Conservation (phyloP, 2,888 invertebrate species). For the Synergus laeviventris region DNA sequence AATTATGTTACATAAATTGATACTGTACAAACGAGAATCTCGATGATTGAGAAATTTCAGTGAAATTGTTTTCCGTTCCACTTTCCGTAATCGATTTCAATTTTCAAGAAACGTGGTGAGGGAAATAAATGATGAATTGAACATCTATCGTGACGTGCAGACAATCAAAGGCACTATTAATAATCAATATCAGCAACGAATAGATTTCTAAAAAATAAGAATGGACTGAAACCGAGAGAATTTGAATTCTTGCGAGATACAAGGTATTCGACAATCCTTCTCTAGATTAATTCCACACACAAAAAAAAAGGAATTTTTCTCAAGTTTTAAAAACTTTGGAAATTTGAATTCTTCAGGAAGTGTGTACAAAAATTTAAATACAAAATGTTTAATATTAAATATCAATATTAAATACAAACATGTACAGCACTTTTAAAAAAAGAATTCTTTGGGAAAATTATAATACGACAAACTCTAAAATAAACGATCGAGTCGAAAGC, state of each 20-base stretch:
- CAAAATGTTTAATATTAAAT: not conserved
- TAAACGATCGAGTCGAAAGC: not conserved
- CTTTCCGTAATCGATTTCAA: not conserved
- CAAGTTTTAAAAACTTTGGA: not conserved
- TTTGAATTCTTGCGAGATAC: conserved; percentile 23
- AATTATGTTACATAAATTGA: not conserved
- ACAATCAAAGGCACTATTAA: conserved; percentile 17
- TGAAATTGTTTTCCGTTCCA: not conserved
- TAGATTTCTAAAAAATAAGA: not conserved
- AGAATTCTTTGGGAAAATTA: not conserved
- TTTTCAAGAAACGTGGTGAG: not conserved
- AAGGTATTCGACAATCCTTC: conserved; percentile 23
- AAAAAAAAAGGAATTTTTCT: not conserved
- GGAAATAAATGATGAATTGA: conserved; percentile 9
- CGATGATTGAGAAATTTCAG: not conserved
- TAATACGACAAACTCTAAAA: not conserved
- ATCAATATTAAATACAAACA: conserved; percentile 8
- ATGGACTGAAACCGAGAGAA: not conserved
- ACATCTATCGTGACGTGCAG: not conserved
- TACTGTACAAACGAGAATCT: not conserved
- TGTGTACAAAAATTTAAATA: not conserved
- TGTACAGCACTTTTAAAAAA: not conserved
- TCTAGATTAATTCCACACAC: not conserved
- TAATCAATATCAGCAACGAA: conserved; percentile 9
- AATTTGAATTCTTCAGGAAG: conserved; percentile 1